These are phyloP conservation scores for Enteromius viviparus DNA, from an alignment of 2,797 vertebrate species.

Conservation along the genomic window DNA sequence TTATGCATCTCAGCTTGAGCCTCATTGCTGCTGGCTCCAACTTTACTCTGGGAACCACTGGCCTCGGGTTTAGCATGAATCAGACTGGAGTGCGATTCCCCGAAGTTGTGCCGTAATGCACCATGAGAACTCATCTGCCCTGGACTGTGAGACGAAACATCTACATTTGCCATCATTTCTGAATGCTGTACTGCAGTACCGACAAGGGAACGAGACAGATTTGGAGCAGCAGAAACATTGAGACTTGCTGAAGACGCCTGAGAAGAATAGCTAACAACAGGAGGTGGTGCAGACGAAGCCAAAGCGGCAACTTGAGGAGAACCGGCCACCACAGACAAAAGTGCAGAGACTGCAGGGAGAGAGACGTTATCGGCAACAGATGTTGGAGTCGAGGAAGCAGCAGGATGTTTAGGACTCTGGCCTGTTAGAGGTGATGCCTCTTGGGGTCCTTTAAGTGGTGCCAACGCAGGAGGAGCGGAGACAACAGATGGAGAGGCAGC, in stretches of 20 bases:
- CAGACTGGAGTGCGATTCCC: constrained; percentile 35
- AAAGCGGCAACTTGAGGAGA: constrained; percentile 47
- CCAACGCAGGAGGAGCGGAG: constrained; percentile 25
- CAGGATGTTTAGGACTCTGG: constrained; percentile 47
- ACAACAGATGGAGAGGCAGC: constrained; percentile 56
- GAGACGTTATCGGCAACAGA: constrained; percentile 33
- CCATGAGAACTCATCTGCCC: constrained; percentile 34
- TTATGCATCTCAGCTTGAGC: constrained; percentile 19
- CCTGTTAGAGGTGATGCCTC: constrained; percentile 39
- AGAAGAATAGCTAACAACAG: constrained; percentile 30
- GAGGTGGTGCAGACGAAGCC: constrained; percentile 12
- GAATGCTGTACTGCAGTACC: constrained; percentile 8
- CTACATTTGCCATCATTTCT: constrained; percentile 9
- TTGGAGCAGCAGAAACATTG: constrained; percentile 18
- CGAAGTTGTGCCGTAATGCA: constrained; percentile 53
- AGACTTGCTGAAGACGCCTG: constrained; percentile 17
- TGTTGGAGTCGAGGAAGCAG: constrained; percentile 43
- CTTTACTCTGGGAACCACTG: constrained; percentile 54
- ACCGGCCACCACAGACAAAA: constrained; percentile 44
- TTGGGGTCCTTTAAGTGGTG: constrained; percentile 39
- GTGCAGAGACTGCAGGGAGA: constrained; percentile 53
- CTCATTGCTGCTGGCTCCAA: constrained; percentile 26
- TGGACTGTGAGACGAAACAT: constrained; percentile 28
- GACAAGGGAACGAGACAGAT: constrained; percentile 6
- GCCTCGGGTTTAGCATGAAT: constrained; percentile 57